Percentiles rank a stretch among this genome's conserved stretches.
Conservation (phyloP, 2,113 vertebrate genomes). For the Opisthocomus hoazin region DNA sequence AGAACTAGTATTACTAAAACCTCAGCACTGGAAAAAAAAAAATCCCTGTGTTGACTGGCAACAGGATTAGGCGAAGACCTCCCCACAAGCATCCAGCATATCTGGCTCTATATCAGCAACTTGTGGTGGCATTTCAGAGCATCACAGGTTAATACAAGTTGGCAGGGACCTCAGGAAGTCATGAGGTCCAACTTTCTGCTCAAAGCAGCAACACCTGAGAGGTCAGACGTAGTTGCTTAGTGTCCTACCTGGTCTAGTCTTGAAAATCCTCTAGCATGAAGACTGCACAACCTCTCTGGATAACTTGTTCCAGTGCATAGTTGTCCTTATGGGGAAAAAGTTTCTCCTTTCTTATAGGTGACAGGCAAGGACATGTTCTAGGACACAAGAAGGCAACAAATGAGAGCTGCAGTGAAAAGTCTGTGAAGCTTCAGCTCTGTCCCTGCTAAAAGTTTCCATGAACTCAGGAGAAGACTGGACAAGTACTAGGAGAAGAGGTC, state of each 20-base stretch:
- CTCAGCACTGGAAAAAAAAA: background rate
- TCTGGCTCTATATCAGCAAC: background rate
- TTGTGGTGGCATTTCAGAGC: background rate
- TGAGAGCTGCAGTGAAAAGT: background rate
- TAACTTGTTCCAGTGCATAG: background rate
- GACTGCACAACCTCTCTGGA: background rate
- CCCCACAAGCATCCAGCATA: rapidly evolving
- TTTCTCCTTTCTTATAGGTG: background rate
- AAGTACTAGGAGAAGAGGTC: background rate
- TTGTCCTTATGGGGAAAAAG: background rate
- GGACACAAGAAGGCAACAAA: background rate
- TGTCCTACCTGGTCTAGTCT: background rate
- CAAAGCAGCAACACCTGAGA: background rate
- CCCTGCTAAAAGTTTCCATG: background rate
- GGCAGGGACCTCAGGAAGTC: background rate
- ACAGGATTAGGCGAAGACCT: background rate
- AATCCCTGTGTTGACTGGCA: background rate
- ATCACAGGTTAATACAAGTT: background rate
- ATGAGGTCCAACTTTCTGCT: background rate
- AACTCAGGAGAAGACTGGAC: background rate
- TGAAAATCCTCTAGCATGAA: background rate
- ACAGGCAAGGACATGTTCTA: background rate
- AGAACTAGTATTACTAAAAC: background rate
- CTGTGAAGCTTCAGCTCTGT: background rate
- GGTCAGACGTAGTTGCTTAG: background rate